phyloP scores from a whole-genome alignment of 2,113 vertebrate species.

The Galbula dea region DNA sequence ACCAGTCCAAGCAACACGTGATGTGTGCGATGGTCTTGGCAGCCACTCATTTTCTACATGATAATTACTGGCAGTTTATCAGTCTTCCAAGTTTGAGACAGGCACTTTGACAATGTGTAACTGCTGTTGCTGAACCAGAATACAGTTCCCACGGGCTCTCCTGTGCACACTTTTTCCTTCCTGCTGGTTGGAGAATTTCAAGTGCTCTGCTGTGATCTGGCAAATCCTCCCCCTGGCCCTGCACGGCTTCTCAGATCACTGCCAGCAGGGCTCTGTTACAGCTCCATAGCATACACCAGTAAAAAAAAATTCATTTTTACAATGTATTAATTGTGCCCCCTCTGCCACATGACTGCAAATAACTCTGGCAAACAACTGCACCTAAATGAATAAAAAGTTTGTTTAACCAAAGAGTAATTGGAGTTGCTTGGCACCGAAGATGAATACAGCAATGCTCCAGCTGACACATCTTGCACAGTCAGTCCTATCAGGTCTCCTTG shows the following conservation, averaged over 20 bases:
- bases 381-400: constrained; percentile 66
- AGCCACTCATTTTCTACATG: constrained; percentile 2
- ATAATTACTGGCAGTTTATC: constrained; percentile 40
- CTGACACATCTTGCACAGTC: constrained; percentile 23
- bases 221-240: neutral
- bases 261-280: constrained; percentile 19
- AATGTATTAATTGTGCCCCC: constrained; percentile 62
- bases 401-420: constrained; percentile 52
- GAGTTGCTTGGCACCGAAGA: constrained; percentile 33
- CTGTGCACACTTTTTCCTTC: neutral
- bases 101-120: constrained; percentile 30
- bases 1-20: neutral
- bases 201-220: neutral
- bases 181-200: neutral
- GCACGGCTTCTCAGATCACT: neutral
- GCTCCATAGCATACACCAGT: neutral
- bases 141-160: neutral
- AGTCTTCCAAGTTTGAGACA: constrained; percentile 2
- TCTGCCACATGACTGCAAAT: constrained; percentile 46
- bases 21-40: neutral
- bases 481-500: neutral
- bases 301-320: constrained; percentile 7
- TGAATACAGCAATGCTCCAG: constrained; percentile 21
- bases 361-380: constrained; percentile 56
- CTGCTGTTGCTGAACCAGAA: neutral